phyloP scores from a whole-genome alignment of 1,140 invertebrate species.

The Schmidtea mediterranea region DNA sequence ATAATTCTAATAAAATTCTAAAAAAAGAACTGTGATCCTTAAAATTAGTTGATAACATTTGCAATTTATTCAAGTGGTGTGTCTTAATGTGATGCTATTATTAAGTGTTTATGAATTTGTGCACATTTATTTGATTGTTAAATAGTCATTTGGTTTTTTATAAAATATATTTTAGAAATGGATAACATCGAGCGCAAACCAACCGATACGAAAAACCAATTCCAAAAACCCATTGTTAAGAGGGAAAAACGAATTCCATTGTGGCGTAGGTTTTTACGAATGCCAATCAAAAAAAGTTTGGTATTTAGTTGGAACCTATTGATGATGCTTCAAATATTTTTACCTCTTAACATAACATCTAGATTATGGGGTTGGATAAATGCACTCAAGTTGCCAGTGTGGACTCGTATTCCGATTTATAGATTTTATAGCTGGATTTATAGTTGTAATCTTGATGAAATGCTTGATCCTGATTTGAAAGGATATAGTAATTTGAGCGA shows the following conservation, averaged over 20 bases:
- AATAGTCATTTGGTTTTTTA: no score
- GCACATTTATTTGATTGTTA: background rate
- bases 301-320: slow-evolving; percentile 11
- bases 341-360: slow-evolving; percentile 59
- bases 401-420: slow-evolving; percentile 47
- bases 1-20: no score
- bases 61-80: slow-evolving; percentile 6
- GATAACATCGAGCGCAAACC: slow-evolving; percentile 34
- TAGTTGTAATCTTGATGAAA: slow-evolving; percentile 61
- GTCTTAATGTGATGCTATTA: slow-evolving; percentile 10
- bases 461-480: slow-evolving; percentile 43
- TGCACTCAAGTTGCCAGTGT: slow-evolving; percentile 46
- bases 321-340: slow-evolving; percentile 33
- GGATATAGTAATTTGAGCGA: slow-evolving; percentile 58
- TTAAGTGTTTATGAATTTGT: slow-evolving; percentile 9
- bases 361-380: slow-evolving; percentile 63
- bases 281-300: background rate
- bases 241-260: background rate
- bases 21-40: no score
- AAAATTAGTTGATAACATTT: slow-evolving; percentile 8
- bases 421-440: slow-evolving; percentile 48
- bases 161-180: background rate
- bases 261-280: background rate
- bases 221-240: background rate
- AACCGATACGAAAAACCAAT: slow-evolving; percentile 12